These are phyloP conservation scores for Gymnocheta viridis DNA, from an alignment of 2,888 invertebrate species.

Conservation along the genomic window DNA sequence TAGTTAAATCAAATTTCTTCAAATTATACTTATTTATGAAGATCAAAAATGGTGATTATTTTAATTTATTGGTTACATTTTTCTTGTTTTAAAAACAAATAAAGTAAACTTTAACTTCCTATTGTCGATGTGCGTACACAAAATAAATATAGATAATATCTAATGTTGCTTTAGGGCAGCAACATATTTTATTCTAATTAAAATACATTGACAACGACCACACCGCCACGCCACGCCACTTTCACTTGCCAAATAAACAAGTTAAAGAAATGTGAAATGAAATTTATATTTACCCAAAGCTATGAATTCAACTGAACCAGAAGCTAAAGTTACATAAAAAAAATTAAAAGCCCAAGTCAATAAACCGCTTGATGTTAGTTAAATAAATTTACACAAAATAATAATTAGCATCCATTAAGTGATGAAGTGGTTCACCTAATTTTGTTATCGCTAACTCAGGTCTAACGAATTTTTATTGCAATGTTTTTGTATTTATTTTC, in stretches of 20 bases:
- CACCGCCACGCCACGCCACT: not conserved
- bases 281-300: too few relatives aligned
- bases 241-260: conserved; percentile 30
- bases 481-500: not conserved
- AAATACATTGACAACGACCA: conserved; percentile 42
- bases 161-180: too few relatives aligned
- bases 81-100: too few relatives aligned
- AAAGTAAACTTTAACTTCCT: too few relatives aligned
- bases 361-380: not conserved
- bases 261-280: not conserved
- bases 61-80: too few relatives aligned
- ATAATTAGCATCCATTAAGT: conserved; percentile 6
- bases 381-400: not conserved
- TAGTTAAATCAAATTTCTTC: too few relatives aligned
- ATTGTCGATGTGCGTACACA: too few relatives aligned
- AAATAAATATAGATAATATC: too few relatives aligned
- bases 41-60: too few relatives aligned
- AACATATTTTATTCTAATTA: conserved; percentile 62
- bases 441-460: too few relatives aligned
- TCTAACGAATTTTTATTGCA: too few relatives aligned
- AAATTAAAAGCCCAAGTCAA: not conserved
- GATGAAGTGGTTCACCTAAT: not conserved
- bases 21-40: too few relatives aligned
- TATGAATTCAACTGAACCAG: not conserved
- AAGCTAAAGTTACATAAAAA: not conserved